These are phyloP conservation scores for Urocynchramus pylzowi DNA, from an alignment of 2,113 vertebrate species.

Conservation along the genomic window DNA sequence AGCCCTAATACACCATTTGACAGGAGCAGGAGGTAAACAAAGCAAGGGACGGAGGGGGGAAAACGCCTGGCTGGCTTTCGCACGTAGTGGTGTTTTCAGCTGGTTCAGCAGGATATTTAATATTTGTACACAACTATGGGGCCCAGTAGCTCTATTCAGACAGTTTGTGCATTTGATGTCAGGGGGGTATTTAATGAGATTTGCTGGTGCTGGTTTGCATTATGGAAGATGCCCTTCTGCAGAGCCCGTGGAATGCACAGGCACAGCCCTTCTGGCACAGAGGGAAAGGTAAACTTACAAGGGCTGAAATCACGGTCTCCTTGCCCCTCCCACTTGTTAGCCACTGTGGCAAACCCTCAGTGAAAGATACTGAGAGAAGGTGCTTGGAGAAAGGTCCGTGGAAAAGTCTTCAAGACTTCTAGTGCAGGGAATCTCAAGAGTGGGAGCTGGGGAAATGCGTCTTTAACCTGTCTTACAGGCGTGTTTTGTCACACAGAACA, in stretches of 20 bases:
- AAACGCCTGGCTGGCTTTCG: neutral
- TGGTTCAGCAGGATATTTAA: neutral
- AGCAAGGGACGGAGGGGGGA: neutral
- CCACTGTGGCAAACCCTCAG: neutral
- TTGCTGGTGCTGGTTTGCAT: neutral
- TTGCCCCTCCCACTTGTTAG: neutral
- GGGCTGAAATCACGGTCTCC: neutral
- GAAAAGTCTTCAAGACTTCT: neutral
- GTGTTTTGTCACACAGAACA: neutral
- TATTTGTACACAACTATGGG: neutral
- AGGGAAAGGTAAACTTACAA: neutral
- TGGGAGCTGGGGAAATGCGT: neutral
- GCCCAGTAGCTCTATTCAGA: neutral
- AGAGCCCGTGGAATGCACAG: accelerated
- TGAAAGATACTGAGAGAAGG: neutral
- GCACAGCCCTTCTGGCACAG: neutral
- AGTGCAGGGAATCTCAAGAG: neutral
- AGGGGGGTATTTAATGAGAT: neutral
- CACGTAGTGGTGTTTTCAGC: neutral
- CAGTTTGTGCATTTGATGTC: neutral
- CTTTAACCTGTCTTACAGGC: neutral
- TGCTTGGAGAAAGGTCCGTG: neutral
- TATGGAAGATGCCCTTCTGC: neutral
- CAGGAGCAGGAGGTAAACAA: slow-evolving; percentile 10
- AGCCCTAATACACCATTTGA: neutral